phyloP scores from a whole-genome alignment of 2,113 vertebrate genomes.

The Lepidothrix coronata region DNA sequence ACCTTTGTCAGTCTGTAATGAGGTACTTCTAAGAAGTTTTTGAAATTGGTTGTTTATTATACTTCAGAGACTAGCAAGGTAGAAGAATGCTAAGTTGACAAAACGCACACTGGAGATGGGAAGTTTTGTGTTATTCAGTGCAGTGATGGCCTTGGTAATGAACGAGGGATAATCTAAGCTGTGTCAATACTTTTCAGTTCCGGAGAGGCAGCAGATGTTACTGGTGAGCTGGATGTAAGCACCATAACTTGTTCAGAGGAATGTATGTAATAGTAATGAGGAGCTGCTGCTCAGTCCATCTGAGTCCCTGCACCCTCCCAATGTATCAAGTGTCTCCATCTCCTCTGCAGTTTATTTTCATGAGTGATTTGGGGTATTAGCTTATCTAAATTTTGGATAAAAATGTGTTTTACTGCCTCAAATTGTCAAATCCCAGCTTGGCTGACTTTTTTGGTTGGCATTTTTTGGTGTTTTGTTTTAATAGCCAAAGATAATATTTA shows the following conservation, averaged over 20 bases:
- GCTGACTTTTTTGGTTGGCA: background rate
- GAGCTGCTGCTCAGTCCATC: background rate
- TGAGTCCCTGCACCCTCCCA: rapidly evolving
- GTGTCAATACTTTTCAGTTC: background rate
- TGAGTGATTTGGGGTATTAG: background rate
- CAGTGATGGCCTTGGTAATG: background rate
- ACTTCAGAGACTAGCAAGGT: background rate
- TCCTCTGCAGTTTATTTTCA: background rate
- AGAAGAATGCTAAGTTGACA: background rate
- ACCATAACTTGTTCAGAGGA: background rate
- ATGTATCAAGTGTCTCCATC: background rate
- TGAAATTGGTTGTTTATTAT: background rate
- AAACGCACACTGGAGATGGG: background rate
- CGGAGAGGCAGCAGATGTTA: background rate
- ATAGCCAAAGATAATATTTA: background rate
- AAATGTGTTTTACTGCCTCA: background rate
- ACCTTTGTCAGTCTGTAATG: background rate
- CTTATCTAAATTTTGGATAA: background rate
- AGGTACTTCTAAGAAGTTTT: background rate
- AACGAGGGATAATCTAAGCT: background rate
- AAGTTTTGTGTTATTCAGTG: background rate
- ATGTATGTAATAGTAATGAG: background rate
- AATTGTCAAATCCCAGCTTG: background rate
- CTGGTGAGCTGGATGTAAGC: background rate
- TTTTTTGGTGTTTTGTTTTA: background rate